Evolutionary conservation across 2,113 vertebrate species (phyloP), one percentile per base, ranked within the genome.

Genomic region (Gobio gobio): DNA sequence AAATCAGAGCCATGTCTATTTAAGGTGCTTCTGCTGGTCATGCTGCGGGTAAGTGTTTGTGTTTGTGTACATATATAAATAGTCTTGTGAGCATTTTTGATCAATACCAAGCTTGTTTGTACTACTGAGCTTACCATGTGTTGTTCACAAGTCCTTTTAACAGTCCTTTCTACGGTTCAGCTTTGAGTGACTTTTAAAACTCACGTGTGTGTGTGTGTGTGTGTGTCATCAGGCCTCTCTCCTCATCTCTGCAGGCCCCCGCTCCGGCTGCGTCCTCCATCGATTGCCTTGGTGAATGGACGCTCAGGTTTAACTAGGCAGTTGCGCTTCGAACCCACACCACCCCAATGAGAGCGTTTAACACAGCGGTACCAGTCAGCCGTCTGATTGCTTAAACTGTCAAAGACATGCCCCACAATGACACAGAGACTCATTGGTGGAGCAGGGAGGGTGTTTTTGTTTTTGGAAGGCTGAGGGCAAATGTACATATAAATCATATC

Each of bases 291-390:
- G 9, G 64, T 16, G 33, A n/a, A 56, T 78, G 83, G 14, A 12
- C 20, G 18, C 49, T 79, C 2, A 16, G 76, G 85, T 85, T 78
- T 83, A 91, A 92, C 91, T 83, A 91, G 85, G 76, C 78, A 83
- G 72, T 84, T 20, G 6, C 79, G 43, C 78, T 84, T 81, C 47
- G 43, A 83, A 56, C 83, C 61, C 76, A 64, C 18, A 87, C 82
- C 85, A 43, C 77, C 63, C 59, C 81, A 87, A 91, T 90, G 79
- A 61, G 63, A 16, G 45, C 43, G 63, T 81, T 88, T 47, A 75
- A 73, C 63, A 64, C 22, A 63, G 58, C 73, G 87, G 90, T 86
- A 80, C 85, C 4, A 77, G 51, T 84, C 29, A 36, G 26, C 49
- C 22, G 72, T 74, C 87, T 88, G 88, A 90, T 56, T 85, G 80